Conservation (phyloP, 2,113 vertebrate species). For the Pogonocichla stellata region DNA sequence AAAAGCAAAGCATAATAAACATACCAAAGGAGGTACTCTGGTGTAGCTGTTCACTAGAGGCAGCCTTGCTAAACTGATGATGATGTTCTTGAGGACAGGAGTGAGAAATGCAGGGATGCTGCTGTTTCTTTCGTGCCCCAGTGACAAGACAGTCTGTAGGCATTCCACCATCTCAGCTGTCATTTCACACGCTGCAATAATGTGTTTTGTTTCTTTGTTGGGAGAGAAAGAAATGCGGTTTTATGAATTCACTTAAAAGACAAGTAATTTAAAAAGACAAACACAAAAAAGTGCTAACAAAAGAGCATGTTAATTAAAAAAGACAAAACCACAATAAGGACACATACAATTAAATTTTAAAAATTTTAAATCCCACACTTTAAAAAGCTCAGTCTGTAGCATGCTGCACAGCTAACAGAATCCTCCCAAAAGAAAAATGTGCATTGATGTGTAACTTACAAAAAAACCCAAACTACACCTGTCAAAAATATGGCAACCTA, state of each 20-base stretch:
- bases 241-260: not conserved
- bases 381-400: not conserved
- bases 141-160: slow-evolving; percentile 82
- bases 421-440: not conserved
- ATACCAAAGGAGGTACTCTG: slow-evolving; percentile 91
- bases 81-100: slow-evolving; percentile 84
- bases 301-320: not conserved
- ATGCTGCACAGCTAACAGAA: not conserved
- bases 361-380: not conserved
- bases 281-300: not conserved
- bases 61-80: slow-evolving; percentile 91
- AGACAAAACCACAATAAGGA: not conserved
- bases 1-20: not conserved
- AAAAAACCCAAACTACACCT: not conserved
- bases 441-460: not conserved
- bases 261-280: not conserved
- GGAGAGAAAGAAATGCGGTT: not conserved
- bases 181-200: slow-evolving; percentile 84
- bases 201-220: slow-evolving; percentile 68
- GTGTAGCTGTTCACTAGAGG: slow-evolving; percentile 97
- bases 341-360: not conserved
- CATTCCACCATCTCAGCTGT: slow-evolving; percentile 92
- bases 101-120: slow-evolving; percentile 88
- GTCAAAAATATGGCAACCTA: not conserved
- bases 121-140: slow-evolving; percentile 84